Conservation (phyloP, 2,888 invertebrate species). For the Sisyra terminalis region DNA sequence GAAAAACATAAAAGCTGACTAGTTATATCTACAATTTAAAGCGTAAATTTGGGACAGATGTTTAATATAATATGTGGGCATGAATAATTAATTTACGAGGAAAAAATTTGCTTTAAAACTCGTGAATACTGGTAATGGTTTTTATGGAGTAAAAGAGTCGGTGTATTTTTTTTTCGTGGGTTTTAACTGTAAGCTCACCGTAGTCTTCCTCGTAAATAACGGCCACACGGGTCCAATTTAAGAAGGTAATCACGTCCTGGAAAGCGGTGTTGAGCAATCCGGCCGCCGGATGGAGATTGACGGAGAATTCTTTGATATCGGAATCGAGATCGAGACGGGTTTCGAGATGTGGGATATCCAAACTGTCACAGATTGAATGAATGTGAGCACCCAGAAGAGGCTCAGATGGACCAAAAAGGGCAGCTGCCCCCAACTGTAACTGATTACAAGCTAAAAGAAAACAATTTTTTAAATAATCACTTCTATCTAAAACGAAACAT, state of each 20-base stretch:
- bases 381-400: slow-evolving; percentile 55
- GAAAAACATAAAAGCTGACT: no score
- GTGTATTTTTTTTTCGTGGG: no score
- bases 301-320: slow-evolving; percentile 48
- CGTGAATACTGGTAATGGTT: no score
- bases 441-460: slow-evolving; percentile 52
- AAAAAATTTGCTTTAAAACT: no score
- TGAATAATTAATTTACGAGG: no score
- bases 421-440: slow-evolving; percentile 51
- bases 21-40: no score
- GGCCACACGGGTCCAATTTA: slow-evolving; percentile 67
- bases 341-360: slow-evolving; percentile 67
- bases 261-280: slow-evolving; percentile 53
- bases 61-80: no score
- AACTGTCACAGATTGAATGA: slow-evolving; percentile 63
- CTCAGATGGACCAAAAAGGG: slow-evolving; percentile 64
- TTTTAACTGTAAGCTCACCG: slow-evolving; percentile 27
- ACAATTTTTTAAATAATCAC: slow-evolving; percentile 1
- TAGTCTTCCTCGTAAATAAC: slow-evolving; percentile 66
- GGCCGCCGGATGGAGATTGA: slow-evolving; percentile 65
- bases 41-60: no score
- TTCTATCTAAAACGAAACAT: no score
- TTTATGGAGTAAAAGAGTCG: no score
- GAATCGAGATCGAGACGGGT: slow-evolving; percentile 42
- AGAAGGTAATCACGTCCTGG: slow-evolving; percentile 56